These are phyloP conservation scores for Synergus umbraculus DNA, from an alignment of 2,888 invertebrate genomes.

Conservation along the genomic window DNA sequence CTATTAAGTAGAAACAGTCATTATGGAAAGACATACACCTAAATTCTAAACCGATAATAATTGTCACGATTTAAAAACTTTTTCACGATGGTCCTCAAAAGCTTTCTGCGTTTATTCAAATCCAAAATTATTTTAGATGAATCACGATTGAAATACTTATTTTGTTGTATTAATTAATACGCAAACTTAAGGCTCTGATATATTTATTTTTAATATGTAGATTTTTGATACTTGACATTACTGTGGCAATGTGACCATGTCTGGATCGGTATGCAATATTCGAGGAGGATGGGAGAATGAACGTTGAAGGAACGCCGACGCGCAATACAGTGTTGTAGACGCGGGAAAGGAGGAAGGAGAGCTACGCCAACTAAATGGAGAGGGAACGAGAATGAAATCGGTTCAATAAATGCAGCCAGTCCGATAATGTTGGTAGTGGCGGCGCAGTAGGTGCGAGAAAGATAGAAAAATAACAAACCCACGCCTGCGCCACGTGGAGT, in stretches of 20 bases:
- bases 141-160: too few species aligned
- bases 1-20: too few species aligned
- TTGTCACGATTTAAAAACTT: too few species aligned
- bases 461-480: constrained; percentile 67
- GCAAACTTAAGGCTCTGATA: too few species aligned
- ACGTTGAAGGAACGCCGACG: constrained; percentile 39
- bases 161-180: too few species aligned
- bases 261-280: constrained; percentile 42
- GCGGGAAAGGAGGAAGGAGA: constrained; percentile 20
- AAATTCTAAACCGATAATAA: too few species aligned
- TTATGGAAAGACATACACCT: too few species aligned
- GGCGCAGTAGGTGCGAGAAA: constrained; percentile 49
- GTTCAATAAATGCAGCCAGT: constrained; percentile 67
- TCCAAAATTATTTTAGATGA: too few species aligned
- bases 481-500: constrained; percentile 69
- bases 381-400: constrained; percentile 55
- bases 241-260: constrained; percentile 29
- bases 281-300: constrained; percentile 34
- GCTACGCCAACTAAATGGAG: constrained; percentile 34
- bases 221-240: constrained; percentile 17
- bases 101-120: too few species aligned
- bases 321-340: constrained; percentile 5
- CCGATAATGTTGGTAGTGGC: constrained; percentile 29
- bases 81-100: too few species aligned
- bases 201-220: not conserved